Conservation (phyloP, 2,888 invertebrate genomes). For the Thereva nobilitata region DNA sequence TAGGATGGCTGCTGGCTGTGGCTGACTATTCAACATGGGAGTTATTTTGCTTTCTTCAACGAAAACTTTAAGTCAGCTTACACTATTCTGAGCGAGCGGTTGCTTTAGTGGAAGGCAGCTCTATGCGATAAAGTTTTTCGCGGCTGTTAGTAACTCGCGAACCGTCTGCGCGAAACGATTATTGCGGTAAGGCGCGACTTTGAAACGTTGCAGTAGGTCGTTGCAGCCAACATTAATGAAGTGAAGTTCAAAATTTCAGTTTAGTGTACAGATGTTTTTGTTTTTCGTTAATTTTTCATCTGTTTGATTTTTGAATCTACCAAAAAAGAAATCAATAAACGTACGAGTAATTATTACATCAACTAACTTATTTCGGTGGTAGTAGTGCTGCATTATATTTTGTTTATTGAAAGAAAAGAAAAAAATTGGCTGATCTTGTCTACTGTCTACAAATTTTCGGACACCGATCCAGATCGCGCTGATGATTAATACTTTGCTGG, state of each 20-base stretch:
- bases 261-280: too few species aligned
- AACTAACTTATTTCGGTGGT: too few species aligned
- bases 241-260: not conserved
- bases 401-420: too few species aligned
- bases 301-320: too few species aligned
- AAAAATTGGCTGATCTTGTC: too few species aligned
- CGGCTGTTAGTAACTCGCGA: conserved; percentile 33
- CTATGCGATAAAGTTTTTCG: conserved; percentile 32
- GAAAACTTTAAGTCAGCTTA: conserved; percentile 13
- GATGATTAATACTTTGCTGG: conserved; percentile 31
- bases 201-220: not conserved
- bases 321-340: too few species aligned
- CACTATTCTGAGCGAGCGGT: conserved; percentile 19
- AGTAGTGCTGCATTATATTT: too few species aligned
- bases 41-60: conserved; percentile 32
- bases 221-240: not conserved
- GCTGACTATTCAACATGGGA: too few species aligned
- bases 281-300: too few species aligned
- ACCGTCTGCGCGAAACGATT: conserved; percentile 37
- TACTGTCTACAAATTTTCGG: conserved; percentile 1
- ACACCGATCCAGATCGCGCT: conserved; percentile 17
- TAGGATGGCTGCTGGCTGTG: conserved; percentile 18
- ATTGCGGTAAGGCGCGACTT: conserved; percentile 15
- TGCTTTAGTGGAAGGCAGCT: conserved; percentile 27
- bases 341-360: too few species aligned